Evolutionary conservation across 1,140 invertebrate genomes (phyloP).

Genomic region (Musca domestica): DNA sequence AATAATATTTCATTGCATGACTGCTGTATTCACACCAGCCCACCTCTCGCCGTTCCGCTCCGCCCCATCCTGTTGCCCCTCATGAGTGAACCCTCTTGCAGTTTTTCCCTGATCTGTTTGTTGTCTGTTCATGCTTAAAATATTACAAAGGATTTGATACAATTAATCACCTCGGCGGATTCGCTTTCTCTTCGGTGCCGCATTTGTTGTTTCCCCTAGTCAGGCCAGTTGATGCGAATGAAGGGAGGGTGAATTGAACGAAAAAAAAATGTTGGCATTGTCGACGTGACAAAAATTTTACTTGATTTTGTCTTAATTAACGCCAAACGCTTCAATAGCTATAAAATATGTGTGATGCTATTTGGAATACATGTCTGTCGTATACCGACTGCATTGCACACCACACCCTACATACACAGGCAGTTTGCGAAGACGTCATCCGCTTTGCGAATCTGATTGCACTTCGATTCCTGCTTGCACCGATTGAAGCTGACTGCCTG

Average conservation of each 20-base stretch:
- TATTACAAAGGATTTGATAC: constrained; percentile 21
- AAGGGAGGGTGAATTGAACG: not conserved
- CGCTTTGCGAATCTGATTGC: not conserved
- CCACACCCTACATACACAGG: not conserved
- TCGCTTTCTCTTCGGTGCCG: not conserved
- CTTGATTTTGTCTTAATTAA: constrained; percentile 55
- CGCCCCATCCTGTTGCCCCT: not conserved
- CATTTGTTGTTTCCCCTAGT: not conserved
- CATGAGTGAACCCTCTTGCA: not conserved
- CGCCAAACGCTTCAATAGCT: constrained; percentile 54
- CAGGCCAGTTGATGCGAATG: not conserved
- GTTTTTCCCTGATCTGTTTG: not conserved
- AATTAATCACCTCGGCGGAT: constrained; percentile 21
- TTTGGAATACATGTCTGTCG: not conserved
- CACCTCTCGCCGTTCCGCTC: not conserved
- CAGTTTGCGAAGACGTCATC: no score
- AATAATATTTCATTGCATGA: constrained; percentile 46
- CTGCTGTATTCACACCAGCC: not conserved
- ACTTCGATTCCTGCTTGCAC: not conserved
- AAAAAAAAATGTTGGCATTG: constrained; percentile 14
- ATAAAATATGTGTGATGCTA: constrained; percentile 49
- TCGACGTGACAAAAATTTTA: constrained; percentile 52
- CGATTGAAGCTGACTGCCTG: not conserved
- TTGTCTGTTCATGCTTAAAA: constrained; percentile 10
- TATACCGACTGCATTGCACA: constrained; percentile 2